phyloP scores from a whole-genome alignment of 1,140 invertebrate species.

The Conus betulinus region DNA sequence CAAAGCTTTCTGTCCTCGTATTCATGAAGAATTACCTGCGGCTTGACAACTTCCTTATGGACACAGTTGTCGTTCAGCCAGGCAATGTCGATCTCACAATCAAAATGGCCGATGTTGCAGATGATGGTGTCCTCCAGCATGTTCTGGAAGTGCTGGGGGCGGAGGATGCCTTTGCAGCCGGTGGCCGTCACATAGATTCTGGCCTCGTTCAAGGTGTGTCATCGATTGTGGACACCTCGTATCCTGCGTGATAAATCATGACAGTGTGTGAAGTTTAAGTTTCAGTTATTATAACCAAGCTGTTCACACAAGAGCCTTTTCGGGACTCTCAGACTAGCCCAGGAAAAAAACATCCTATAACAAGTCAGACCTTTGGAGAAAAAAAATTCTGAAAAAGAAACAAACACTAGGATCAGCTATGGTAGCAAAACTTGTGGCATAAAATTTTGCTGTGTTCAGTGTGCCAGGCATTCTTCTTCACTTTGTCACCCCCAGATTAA shows the following conservation, averaged over 20 bases:
- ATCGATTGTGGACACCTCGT: constrained; percentile 96
- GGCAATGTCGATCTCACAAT: constrained; percentile 97
- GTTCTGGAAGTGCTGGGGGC: constrained; percentile 88
- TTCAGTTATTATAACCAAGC: not conserved
- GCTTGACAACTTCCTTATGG: constrained; percentile 95
- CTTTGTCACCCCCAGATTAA: too few relatives aligned
- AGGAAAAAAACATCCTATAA: too few relatives aligned
- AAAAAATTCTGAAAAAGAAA: too few relatives aligned
- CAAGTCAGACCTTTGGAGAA: too few relatives aligned
- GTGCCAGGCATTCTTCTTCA: too few relatives aligned
- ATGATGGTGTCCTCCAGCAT: constrained; percentile 99
- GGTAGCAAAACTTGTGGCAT: too few relatives aligned
- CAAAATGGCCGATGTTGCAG: constrained; percentile 99
- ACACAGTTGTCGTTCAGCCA: constrained; percentile 97
- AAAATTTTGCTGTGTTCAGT: too few relatives aligned
- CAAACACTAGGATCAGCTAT: too few relatives aligned
- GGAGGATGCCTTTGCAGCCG: constrained; percentile 96
- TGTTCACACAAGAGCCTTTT: too few relatives aligned
- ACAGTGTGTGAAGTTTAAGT: not conserved
- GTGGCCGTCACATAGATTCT: constrained; percentile 99
- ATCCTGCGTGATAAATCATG: constrained; percentile 70
- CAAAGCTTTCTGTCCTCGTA: too few relatives aligned
- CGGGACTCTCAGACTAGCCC: too few relatives aligned
- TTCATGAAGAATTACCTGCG: constrained; percentile 82
- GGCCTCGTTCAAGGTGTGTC: constrained; percentile 92